Base-by-base conservation (phyloP, 2,113 vertebrate species). In the Aleadryas rufinucha region DNA sequence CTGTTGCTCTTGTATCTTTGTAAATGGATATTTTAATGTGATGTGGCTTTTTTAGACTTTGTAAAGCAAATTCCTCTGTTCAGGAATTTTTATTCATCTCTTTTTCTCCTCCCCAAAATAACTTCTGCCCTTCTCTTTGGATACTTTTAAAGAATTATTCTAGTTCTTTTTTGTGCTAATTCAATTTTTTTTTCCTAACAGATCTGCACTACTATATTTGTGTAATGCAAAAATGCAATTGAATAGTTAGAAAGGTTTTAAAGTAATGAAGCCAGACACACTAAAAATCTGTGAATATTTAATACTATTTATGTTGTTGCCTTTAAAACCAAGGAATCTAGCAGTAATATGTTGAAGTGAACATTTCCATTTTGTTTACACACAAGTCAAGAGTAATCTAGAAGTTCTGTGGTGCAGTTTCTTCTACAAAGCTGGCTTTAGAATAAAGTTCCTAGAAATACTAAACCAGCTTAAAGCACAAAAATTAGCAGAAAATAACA, bases 401-500 rank as follows among this genome's bases (percentile, higher is more conserved):
- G 41, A 71, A 87, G 77, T 92, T 91, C 31, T 4, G 5, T 84
- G 41, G 22, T 64, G 28, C 50, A 78, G 92, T 89, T 97, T 89
- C 81, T 93, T 91, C 81, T 77, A 49, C 94, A 95, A 84, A 89
- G 77, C 92, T 93, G 91, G 69, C 95, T 97, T 96, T 82, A 92
- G 54, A 96, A 68, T 93, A 87, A 95, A 87, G 91, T 95, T 93
- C 81, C 59, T 94, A 94, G 92, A 97, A 97, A 91, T 63, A 35
- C 45, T 97, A 95, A 97, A 92, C 84, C 91, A 88, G 47, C 61
- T 96, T 97, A 97, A 97, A 96, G 84, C 87, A 92, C 84, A 94
- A 92, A 95, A 97, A 70, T 98, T 96, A 97, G 96, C 81, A 39
- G 93, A 97, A 98, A 96, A 90, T 85, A 95, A 94, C 91, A 66